These are phyloP conservation scores for Catostylus mosaicus DNA, from an alignment of 30 jellyfish, hydroid and myxozoan genomes.

Conservation along the genomic window DNA sequence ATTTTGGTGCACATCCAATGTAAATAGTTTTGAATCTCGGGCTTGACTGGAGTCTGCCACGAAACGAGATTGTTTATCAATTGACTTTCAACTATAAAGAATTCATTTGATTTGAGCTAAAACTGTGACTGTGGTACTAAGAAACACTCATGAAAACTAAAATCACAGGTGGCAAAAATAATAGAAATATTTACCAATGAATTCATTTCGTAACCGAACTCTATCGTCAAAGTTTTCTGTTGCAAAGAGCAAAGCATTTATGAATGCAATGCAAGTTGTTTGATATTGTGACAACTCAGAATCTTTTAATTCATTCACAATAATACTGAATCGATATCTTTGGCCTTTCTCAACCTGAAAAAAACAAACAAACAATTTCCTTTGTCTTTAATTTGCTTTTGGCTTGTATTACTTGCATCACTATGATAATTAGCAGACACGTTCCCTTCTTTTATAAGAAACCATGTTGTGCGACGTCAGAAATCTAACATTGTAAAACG, in stretches of 20 bases:
- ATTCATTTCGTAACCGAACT: constrained; percentile 85
- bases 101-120: no score
- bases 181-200: constrained; percentile 74
- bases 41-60: neutral
- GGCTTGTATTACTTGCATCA: no score
- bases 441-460: no score
- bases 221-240: constrained; percentile 77
- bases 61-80: neutral
- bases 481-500: no score
- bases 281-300: constrained; percentile 87
- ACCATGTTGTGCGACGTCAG: no score
- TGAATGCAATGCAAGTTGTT: constrained; percentile 83
- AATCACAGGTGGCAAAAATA: neutral
- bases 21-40: neutral
- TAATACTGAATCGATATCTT: constrained; percentile 89
- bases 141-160: neutral
- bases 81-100: neutral
- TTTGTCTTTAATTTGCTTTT: no score
- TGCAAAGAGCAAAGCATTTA: constrained; percentile 75
- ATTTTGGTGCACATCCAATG: neutral
- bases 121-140: neutral
- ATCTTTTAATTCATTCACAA: constrained; percentile 78
- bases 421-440: no score
- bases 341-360: constrained; percentile 83
- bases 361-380: constrained; percentile 11